Percentiles rank a stretch among this genome's conserved stretches.
Evolutionary conservation across 1,140 invertebrate genomes (phyloP).

Genomic region (Dinoponera quadriceps): DNA sequence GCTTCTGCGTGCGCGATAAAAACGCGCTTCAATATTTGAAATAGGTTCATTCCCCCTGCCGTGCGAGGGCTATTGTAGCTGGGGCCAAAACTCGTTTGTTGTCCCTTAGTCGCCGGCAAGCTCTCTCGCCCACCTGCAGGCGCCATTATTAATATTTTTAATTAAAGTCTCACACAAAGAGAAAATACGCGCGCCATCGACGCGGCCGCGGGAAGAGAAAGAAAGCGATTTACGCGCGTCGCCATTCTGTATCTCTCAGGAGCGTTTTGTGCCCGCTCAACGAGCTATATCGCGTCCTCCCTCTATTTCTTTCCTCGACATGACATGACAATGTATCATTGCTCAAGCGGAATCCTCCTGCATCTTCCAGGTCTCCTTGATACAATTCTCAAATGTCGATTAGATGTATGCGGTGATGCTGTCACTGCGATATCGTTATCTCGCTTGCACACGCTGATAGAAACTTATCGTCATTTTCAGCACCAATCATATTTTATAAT

Average conservation of each 20-base stretch:
- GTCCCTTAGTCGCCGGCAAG: conserved; percentile 62
- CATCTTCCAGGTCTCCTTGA: background rate
- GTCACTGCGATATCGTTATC: too few relatives aligned
- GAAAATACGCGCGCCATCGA: conserved; percentile 49
- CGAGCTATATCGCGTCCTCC: background rate
- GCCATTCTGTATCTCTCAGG: conserved; percentile 63
- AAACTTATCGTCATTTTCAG: too few relatives aligned
- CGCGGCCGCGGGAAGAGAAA: conserved; percentile 27
- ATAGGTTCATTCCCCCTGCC: conserved; percentile 64
- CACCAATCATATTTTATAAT: too few relatives aligned
- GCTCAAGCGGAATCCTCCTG: background rate
- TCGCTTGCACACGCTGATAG: too few relatives aligned
- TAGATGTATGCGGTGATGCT: too few relatives aligned
- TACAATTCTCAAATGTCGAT: background rate
- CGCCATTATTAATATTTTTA: conserved; percentile 80
- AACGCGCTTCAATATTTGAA: conserved; percentile 70
- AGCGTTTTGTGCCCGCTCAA: conserved; percentile 13
- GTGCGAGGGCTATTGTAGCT: conserved; percentile 67
- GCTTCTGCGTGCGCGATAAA: conserved; percentile 47
- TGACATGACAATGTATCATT: conserved; percentile 1
- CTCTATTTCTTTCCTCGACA: background rate
- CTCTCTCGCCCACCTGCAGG: conserved; percentile 50
- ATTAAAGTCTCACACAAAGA: conserved; percentile 77
- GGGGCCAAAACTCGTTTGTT: conserved; percentile 69
- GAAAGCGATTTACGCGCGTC: conserved; percentile 66